Base-by-base conservation (phyloP, 2,797 vertebrate genomes). In the Ptychadena robeensis region DNA sequence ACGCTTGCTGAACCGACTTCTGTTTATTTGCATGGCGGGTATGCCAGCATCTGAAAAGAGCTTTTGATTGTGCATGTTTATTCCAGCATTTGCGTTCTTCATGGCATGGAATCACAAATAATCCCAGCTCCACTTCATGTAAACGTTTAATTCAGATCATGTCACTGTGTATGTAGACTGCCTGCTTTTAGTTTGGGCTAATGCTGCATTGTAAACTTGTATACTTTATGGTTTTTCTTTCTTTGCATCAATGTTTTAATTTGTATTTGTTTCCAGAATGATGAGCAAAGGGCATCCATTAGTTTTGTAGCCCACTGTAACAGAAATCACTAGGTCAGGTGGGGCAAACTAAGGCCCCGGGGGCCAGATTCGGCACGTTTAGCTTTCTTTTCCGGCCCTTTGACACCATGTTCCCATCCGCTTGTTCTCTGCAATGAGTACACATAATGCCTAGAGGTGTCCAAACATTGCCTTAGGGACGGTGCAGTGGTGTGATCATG, bases 1-100 rank as follows among this genome's bases (percentile, higher is more conserved):
- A 48, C n/a, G 28, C 64, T 31, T 79, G 70, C 32, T 76, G 30
- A 59, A 34, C 30, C 61, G 57, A 57, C 14, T 76, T 32, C 31
- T 53, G 74, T 79, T 66, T 83, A 40, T 73, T 70, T 85, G 82
- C 82, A 80, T 80, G 77, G 48, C 82, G 80, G 59, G 25, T 83
- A 53, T 80, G 53, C 63, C 66, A 67, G 32, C 34, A 37, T 75
- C 48, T 63, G 27, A 61, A 64, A 75, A 73, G 34, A 61, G 40
- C 35, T 74, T 44, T 80, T 84, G 38, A 63, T 69, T 66, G 34
- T 70, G 77, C 77, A 75, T 85, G 82, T 75, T 61, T 68, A 22
- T 32, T 68, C 64, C 12, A 65, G 44, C 65, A 27, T 83, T 66
- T 38, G 2, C 65, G 37, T 32, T 76, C 14, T 77, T 32, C 48